Base-by-base conservation (phyloP, 2,113 vertebrate species). In the Leptosomus discolor region DNA sequence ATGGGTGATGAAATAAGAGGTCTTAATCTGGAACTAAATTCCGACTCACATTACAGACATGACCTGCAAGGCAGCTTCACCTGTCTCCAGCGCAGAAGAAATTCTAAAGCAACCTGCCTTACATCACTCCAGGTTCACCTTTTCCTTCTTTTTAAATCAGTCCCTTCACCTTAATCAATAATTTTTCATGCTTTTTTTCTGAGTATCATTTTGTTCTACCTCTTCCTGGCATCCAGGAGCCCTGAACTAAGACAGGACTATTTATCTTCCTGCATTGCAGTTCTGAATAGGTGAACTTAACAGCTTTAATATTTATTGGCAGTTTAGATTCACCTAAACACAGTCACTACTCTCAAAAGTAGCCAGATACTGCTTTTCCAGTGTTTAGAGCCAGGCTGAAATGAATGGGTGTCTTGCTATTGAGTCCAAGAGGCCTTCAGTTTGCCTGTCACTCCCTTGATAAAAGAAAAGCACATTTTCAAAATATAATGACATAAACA, bases 241-340 rank as follows among this genome's bases (percentile, higher is more conserved):
- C 37, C 53, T 73, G 69, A 77, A 53, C 37, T 21, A 29, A 60
- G 51, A 71, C 51, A 89, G 30, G 30, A 30, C 12, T 56, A 24
- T 84, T 91, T 75, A 50, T 83, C 68, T 91, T 63, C 82, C 30
- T 84, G 73, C 29, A 5, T 30, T 74, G 41, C 48, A 8, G 19
- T 36, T 80, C 64, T 71, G 64, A 76, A 57, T 39, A 86, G 86
- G 39, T 15, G 22, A 85, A 84, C 37, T 37, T 23, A 73, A 76
- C 4, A n/a, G 56, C 45, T 94, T 86, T 91, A 81, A 64, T 87
- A 92, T 82, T 80, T 93, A 87, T 68, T 85, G 69, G 45, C 64
- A 64, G 23, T 78, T 87, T 58, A 75, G 37, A 85, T 69, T 84
- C 82, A 53, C 51, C 73, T 41, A 54, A 80, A 71, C 36, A 39